Percentiles rank a stretch among this genome's conserved stretches.
Conservation (phyloP, 2,797 vertebrate species). For the Saxicola maurus region DNA sequence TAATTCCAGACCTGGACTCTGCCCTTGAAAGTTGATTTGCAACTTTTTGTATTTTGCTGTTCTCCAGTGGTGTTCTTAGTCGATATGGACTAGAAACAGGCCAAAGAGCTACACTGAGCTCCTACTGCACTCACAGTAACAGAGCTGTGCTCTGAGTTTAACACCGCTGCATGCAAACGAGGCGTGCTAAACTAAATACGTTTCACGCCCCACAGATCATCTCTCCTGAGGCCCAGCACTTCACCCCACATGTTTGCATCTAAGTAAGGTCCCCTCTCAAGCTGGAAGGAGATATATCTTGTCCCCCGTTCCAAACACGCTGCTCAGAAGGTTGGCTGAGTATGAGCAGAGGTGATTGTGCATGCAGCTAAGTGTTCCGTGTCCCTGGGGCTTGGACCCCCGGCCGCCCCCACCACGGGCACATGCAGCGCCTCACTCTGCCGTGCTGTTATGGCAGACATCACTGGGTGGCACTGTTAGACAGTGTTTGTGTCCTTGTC, state of each 20-base stretch:
- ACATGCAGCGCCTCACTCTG: fast-evolving
- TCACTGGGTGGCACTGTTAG: constrained; percentile 62
- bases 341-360: fast-evolving
- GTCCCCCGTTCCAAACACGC: fast-evolving
- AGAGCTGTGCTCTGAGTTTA: fast-evolving
- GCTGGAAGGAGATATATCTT: background rate
- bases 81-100: fast-evolving
- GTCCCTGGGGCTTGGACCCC: fast-evolving
- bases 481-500: constrained; percentile 17
- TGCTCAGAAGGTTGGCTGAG: background rate
- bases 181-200: background rate
- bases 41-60: background rate
- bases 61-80: background rate
- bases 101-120: background rate
- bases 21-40: background rate
- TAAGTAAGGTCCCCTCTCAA: background rate
- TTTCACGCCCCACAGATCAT: background rate
- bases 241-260: fast-evolving
- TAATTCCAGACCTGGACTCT: background rate
- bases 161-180: fast-evolving
- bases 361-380: fast-evolving
- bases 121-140: fast-evolving
- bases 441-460: constrained; percentile 36
- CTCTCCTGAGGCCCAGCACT: background rate
- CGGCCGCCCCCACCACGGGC: background rate